Evolutionary conservation across 2,888 invertebrate species (phyloP).

Genomic region (Yponomeuta evonymella): DNA sequence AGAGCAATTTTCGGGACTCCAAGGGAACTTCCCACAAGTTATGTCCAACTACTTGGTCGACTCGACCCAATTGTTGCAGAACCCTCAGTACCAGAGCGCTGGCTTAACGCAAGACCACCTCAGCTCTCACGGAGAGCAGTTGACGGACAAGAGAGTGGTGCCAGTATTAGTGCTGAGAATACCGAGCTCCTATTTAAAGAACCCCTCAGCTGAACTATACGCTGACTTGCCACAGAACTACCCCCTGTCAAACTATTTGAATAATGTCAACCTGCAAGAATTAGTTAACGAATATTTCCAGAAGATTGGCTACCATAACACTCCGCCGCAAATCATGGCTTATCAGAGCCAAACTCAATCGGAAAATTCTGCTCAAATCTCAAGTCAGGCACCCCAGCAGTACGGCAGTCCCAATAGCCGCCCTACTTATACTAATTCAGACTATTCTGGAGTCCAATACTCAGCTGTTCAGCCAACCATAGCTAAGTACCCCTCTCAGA

Average conservation of each 20-base stretch:
- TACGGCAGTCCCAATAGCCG: slow-evolving; percentile 57
- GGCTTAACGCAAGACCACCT: slow-evolving; percentile 68
- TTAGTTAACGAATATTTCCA: slow-evolving; percentile 72
- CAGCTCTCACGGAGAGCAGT: slow-evolving; percentile 49
- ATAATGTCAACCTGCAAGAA: slow-evolving; percentile 73
- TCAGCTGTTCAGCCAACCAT: slow-evolving; percentile 69
- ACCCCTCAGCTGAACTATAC: slow-evolving; percentile 70
- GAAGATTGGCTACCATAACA: slow-evolving; percentile 58
- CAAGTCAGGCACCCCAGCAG: slow-evolving; percentile 46
- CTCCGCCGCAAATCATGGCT: slow-evolving; percentile 58
- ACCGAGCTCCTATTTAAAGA: slow-evolving; percentile 73
- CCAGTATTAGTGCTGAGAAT: slow-evolving; percentile 77
- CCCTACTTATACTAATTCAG: slow-evolving; percentile 61
- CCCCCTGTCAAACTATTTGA: slow-evolving; percentile 71
- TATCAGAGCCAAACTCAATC: slow-evolving; percentile 42
- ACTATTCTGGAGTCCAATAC: slow-evolving; percentile 64
- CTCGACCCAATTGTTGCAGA: slow-evolving; percentile 56
- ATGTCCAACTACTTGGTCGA: slow-evolving; percentile 69
- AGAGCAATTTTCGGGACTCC: slow-evolving; percentile 58
- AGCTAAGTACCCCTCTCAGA: slow-evolving; percentile 53
- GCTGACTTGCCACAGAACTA: slow-evolving; percentile 74
- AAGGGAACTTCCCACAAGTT: slow-evolving; percentile 63
- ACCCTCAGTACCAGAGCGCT: slow-evolving; percentile 68
- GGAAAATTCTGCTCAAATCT: slow-evolving; percentile 24
- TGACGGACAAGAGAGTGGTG: slow-evolving; percentile 46